Conservation (phyloP, 2,888 invertebrate genomes). For the Caenorhabditis becei region DNA sequence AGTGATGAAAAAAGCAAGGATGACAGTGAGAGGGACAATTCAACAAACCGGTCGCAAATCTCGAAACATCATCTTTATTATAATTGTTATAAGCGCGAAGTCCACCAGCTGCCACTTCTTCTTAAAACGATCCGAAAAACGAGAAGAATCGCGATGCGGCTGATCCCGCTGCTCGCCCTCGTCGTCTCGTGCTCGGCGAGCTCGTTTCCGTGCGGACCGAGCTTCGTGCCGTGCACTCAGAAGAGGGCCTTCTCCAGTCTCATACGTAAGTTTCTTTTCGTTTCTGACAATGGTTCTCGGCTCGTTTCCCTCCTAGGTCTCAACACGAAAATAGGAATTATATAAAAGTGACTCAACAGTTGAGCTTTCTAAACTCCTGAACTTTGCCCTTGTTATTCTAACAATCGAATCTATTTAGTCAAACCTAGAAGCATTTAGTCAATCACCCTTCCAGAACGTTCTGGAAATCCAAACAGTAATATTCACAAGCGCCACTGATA, state of each 20-base stretch:
- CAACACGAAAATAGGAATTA: no score
- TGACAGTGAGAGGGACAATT: slow-evolving; percentile 43
- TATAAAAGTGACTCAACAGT: no score
- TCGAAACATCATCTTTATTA: slow-evolving; percentile 64
- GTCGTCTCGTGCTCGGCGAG: slow-evolving; percentile 43
- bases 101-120: slow-evolving; percentile 23
- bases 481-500: no score
- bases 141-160: slow-evolving; percentile 16
- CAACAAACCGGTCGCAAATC: slow-evolving; percentile 63
- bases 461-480: no score
- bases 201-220: slow-evolving; percentile 77
- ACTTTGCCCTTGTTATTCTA: no score
- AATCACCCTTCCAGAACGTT: no score
- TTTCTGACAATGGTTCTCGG: no score
- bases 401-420: no score
- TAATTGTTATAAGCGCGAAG: slow-evolving; percentile 59
- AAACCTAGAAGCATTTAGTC: no score
- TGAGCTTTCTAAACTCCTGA: no score
- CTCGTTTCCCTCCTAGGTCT: no score
- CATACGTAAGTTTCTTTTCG: slow-evolving; percentile 50
- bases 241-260: slow-evolving; percentile 57
- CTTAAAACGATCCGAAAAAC: slow-evolving; percentile 18
- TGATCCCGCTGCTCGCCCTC: slow-evolving; percentile 26
- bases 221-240: slow-evolving; percentile 75
- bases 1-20: slow-evolving; percentile 19